Conservation (phyloP, 2,113 vertebrate genomes). For the Pachycephala philippinensis region DNA sequence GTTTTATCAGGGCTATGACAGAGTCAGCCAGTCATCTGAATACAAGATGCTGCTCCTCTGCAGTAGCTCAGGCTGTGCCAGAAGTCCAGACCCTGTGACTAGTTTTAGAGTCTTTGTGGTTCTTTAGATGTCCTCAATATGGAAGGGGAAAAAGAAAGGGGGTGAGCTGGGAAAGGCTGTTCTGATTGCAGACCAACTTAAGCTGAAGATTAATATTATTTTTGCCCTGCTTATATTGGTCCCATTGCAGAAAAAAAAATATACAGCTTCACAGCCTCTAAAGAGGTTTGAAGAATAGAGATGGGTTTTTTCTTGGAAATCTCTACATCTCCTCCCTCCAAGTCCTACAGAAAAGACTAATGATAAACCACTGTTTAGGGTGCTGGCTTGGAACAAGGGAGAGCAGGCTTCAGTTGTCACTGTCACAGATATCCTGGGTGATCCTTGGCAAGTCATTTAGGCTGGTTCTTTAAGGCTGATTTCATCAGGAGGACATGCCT, state of each 20-base stretch:
- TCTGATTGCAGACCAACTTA: not conserved
- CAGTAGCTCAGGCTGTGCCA: not conserved
- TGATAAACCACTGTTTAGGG: not conserved
- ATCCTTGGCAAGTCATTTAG: not conserved
- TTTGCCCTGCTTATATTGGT: not conserved
- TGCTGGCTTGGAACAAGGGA: fast-evolving
- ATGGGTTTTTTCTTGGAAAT: not conserved
- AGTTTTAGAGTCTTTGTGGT: not conserved
- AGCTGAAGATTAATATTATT: not conserved
- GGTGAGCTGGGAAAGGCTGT: not conserved
- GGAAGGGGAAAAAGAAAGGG: not conserved
- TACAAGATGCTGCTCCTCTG: conserved; percentile 1
- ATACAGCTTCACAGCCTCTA: not conserved
- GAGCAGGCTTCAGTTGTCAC: not conserved
- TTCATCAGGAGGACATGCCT: not conserved
- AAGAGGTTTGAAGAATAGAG: not conserved
- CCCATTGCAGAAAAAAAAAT: not conserved
- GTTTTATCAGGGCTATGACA: conserved; percentile 22
- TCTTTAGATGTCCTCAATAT: not conserved
- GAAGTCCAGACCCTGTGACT: not conserved
- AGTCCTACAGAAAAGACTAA: not conserved
- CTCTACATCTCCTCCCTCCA: not conserved
- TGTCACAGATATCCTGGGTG: not conserved
- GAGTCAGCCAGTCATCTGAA: not conserved
- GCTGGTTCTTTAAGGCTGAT: not conserved